Base-by-base conservation (phyloP, 2,888 invertebrate genomes). In the Orgyia antiqua region DNA sequence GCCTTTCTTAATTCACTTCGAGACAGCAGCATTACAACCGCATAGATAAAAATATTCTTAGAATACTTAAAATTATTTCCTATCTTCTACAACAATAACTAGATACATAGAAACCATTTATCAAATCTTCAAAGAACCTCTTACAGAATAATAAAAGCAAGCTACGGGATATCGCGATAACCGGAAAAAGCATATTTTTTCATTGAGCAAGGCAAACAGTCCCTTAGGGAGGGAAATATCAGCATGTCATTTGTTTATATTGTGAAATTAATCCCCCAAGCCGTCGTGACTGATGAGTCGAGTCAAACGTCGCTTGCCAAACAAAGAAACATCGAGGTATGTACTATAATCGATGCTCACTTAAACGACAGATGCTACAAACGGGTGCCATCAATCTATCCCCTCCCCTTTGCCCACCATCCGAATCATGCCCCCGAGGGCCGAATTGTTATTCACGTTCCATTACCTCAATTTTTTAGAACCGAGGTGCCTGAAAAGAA, bases 391-490 rank as follows among this genome's bases (percentile, higher is more conserved):
- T 83, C 83, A 80, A 83, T 84, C 83, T 77, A 74, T 68, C 57
- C 60, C 63, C 66, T 61, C 58, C 36, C 52, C 55, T 45, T 41
- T 49, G 42, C 42, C 44, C 46, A 53, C 55, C 45, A 42, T 50
- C 46, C 51, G 49, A 49, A 49, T 51, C 42, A 35, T 43, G 37
- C 58, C 58, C 67, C 66, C 54, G 56, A 58, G 62, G 63, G 67
- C 67, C 69, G 73, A 83, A 83, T 84, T 83, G 83, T 82, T 83
- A 84, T 84, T 83, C 83, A 78, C 80, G 75, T 82, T 76, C 80
- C 83, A 84, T 80, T 83, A 82, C 83, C 76, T 82, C 82, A 83
- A 74, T 84, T 84, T 83, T 84, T 84, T 83, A 78, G 76, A 73
- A 62, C 62, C 67, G 67, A 75, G 72, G 69, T 77, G 73, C 63